Conservation (phyloP, 2,113 vertebrate genomes). For the Takifugu bimaculatus region DNA sequence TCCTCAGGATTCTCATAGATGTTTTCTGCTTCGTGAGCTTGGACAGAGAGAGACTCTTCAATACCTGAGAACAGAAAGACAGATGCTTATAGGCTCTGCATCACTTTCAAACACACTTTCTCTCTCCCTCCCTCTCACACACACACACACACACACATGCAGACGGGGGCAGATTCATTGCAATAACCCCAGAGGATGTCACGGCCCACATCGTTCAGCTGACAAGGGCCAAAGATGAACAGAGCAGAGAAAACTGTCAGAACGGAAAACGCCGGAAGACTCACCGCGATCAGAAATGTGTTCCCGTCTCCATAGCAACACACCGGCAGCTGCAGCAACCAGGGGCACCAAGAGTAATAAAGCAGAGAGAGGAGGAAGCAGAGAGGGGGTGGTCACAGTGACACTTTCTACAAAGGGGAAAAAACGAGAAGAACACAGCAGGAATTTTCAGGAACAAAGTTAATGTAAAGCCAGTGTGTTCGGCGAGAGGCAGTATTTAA, state of each 20-base stretch:
- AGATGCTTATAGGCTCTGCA: conserved; percentile 7
- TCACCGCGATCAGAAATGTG: conserved; percentile 70
- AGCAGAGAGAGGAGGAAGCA: conserved; percentile 58
- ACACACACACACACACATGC: conserved; percentile 7
- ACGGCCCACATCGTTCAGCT: conserved; percentile 54
- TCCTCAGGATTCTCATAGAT: conserved; percentile 77
- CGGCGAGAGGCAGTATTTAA: neutral
- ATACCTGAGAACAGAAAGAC: conserved; percentile 55
- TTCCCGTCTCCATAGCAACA: conserved; percentile 80
- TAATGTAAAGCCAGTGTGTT: conserved; percentile 25
- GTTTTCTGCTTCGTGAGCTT: conserved; percentile 69
- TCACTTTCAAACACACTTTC: too few species aligned
- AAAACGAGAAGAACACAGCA: conserved; percentile 20
- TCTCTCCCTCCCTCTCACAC: neutral
- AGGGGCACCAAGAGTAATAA: conserved; percentile 75
- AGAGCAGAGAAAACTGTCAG: conserved; percentile 55
- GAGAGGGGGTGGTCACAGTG: conserved; percentile 36
- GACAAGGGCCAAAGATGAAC: conserved; percentile 50
- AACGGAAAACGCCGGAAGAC: conserved; percentile 58
- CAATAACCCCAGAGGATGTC: conserved; percentile 60
- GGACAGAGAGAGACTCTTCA: conserved; percentile 69
- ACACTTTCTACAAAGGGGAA: conserved; percentile 38
- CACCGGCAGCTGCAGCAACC: conserved; percentile 64
- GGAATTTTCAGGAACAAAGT: conserved; percentile 24
- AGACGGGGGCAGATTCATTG: conserved; percentile 54